Percentiles rank a stretch among this genome's conserved stretches.
Conservation (phyloP, 2,888 invertebrate genomes). For the Tachina grossa region DNA sequence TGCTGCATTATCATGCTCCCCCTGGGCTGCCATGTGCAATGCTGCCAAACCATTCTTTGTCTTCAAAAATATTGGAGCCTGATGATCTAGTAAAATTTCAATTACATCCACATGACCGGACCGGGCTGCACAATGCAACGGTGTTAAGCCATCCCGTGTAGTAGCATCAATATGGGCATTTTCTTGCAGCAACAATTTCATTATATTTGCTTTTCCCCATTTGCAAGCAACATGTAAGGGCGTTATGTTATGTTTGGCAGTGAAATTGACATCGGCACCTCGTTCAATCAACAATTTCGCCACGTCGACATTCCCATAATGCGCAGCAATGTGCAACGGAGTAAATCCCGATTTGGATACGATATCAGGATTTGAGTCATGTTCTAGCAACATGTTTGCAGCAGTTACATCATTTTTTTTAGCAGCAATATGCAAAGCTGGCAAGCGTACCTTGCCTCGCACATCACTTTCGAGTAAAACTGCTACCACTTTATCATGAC, state of each 20-base stretch:
- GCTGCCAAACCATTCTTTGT: constrained; percentile 98
- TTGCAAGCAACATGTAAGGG: constrained; percentile 99
- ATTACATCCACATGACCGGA: constrained; percentile 98
- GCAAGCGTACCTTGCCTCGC: constrained; percentile 96
- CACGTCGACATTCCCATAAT: constrained; percentile 98
- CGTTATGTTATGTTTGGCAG: constrained; percentile 99
- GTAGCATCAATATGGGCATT: constrained; percentile 96
- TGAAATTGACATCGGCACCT: constrained; percentile 97
- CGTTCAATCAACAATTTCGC: constrained; percentile 93
- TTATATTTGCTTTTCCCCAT: constrained; percentile 98
- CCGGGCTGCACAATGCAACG: constrained; percentile 97
- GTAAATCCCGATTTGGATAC: constrained; percentile 99
- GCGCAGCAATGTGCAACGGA: constrained; percentile 98
- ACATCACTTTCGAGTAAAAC: constrained; percentile 98
- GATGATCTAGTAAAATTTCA: constrained; percentile 92
- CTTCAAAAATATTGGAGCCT: constrained; percentile 96
- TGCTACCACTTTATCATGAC: constrained; percentile 98
- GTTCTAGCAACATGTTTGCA: constrained; percentile 93
- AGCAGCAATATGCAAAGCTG: constrained; percentile 98
- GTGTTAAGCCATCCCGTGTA: constrained; percentile 97
- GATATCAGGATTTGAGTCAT: constrained; percentile 98
- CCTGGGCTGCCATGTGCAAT: constrained; percentile 99
- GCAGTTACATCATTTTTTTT: constrained; percentile 99
- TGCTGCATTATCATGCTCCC: constrained; percentile 98
- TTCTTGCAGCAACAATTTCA: constrained; percentile 92